Base-by-base conservation (phyloP, 2,888 invertebrate species). In the Encarsia formosa region DNA sequence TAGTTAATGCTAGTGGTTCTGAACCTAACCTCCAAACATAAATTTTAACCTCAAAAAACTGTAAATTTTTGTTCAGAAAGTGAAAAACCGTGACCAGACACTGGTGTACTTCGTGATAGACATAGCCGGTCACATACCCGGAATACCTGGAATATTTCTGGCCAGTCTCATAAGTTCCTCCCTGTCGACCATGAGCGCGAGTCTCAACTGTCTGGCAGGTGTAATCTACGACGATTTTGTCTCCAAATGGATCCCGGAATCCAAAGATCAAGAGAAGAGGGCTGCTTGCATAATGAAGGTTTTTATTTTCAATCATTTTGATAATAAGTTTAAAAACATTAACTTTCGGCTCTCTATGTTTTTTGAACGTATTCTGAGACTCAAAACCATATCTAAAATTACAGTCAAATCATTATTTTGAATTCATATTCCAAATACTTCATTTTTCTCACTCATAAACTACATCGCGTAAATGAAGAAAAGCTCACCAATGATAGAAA, bases 161-260 rank as follows among this genome's bases (percentile, higher is more conserved):
- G 86, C 88, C 34, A 84, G 87, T 22, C 79, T 87, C 35, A 86
- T 88, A 61, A 84, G 85, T 64, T 86, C 87, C 0, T 85, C 86
- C 1, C 77, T 88, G 23, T 82, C 85, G 46, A 81, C 84, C 39
- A 79, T 85, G 65, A 83, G 84, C 13, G 79, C 82, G 1, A 70
- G 78, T 34, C 75, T 85, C 31, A 85, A 85, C 65, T 81, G 83
- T 1, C 71, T 82, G 55, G 75, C 83, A 11, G 84, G 82, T 19
- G 82, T 83, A 1, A 69, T 84, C 39, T 85, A 83, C 63, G 83
- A 84, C 69, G 85, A 85, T 65, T 83, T 84, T 61, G 77, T 85
- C 31, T 76, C 78, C 51, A 78, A 78, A 0, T 79, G 65, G 59
- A 73, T 83, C 66, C 78, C 79, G 2, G 73, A 74, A 47, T 76